Percentiles rank a stretch among this genome's conserved stretches.
These are phyloP conservation scores for Tapirus indicus DNA, from an alignment of 2,797 vertebrate species.

Conservation along the genomic window DNA sequence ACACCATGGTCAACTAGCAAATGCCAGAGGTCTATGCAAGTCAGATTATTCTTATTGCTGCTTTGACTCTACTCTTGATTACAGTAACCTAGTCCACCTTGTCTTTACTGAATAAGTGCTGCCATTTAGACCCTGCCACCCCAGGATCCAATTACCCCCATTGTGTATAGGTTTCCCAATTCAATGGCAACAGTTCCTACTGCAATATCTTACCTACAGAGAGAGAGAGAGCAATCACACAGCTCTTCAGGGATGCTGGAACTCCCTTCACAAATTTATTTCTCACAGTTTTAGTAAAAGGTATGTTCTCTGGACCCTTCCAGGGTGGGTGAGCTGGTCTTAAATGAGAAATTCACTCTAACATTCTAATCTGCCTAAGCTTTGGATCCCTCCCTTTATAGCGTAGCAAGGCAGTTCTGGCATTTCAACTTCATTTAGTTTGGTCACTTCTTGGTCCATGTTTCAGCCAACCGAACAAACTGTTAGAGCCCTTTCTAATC, in stretches of 20 bases:
- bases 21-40: neutral
- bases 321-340: neutral
- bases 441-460: neutral
- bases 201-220: neutral
- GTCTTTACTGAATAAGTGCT: neutral
- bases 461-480: neutral
- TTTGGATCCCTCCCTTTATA: neutral
- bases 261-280: neutral
- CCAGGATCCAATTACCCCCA: neutral
- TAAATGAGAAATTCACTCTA: neutral
- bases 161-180: neutral
- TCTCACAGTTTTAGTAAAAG: neutral
- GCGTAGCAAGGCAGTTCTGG: neutral
- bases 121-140: neutral
- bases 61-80: neutral
- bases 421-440: neutral
- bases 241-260: neutral
- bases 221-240: neutral
- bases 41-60: neutral
- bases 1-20: neutral
- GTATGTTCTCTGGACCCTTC: neutral
- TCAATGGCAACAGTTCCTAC: neutral
- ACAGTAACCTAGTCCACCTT: neutral
- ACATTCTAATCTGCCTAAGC: neutral
- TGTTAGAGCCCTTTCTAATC: neutral